Evolutionary conservation across 2,113 vertebrate genomes (phyloP).

Genomic region (Hoplias malabaricus): DNA sequence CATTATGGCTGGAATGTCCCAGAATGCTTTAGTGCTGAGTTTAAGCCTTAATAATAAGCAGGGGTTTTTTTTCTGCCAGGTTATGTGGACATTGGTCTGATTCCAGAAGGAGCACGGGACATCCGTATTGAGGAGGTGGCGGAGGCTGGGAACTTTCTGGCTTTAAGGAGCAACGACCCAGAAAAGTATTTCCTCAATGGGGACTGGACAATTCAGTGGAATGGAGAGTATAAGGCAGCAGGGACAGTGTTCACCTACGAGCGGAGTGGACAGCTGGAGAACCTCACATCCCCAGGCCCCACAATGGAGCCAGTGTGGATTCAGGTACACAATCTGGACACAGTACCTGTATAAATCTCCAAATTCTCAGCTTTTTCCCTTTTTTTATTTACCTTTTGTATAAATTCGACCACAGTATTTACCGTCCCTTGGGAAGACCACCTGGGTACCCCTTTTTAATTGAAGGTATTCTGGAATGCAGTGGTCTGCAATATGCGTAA

Average conservation of each 20-base stretch:
- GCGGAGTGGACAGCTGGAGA: slow-evolving; percentile 86
- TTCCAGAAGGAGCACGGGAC: slow-evolving; percentile 86
- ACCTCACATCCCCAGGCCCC: slow-evolving; percentile 90
- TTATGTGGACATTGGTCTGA: slow-evolving; percentile 90
- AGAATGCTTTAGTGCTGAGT: neutral
- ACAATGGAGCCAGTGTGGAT: slow-evolving; percentile 91
- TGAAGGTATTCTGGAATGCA: too few relatives aligned
- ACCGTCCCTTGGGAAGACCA: too few relatives aligned
- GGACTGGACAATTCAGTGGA: slow-evolving; percentile 95
- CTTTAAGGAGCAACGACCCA: slow-evolving; percentile 81
- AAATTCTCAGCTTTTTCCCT: too few relatives aligned
- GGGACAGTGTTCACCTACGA: slow-evolving; percentile 92
- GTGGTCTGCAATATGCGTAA: neutral
- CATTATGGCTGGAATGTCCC: neutral
- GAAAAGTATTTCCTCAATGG: slow-evolving; percentile 92
- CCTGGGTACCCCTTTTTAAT: too few relatives aligned
- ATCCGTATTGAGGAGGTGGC: slow-evolving; percentile 89
- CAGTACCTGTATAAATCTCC: neutral
- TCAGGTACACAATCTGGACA: slow-evolving; percentile 75
- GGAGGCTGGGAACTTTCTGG: slow-evolving; percentile 89
- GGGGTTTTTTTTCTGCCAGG: slow-evolving; percentile 70
- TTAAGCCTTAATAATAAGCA: slow-evolving; percentile 7
- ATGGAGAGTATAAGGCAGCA: slow-evolving; percentile 87
- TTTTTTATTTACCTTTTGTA: too few relatives aligned
- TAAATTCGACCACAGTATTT: too few relatives aligned